Evolutionary conservation across 2,888 invertebrate species (phyloP).

Genomic region (Meiosimyza platycephala): DNA sequence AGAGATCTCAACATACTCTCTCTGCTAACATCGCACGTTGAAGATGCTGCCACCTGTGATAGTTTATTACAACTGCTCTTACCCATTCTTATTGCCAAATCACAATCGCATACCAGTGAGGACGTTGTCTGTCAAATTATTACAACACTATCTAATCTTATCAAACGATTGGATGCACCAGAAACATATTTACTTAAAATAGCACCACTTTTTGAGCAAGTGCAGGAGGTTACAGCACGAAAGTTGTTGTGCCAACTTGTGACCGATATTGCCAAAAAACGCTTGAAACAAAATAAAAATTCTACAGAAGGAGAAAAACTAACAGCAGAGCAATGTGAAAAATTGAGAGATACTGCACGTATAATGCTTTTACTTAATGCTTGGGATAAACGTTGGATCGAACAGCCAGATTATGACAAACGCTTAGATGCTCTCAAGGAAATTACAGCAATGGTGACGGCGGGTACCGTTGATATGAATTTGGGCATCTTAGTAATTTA

Average conservation of each 20-base stretch:
- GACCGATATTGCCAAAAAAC: constrained; percentile 70
- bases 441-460: constrained; percentile 70
- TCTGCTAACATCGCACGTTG: constrained; percentile 80
- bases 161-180: constrained; percentile 75
- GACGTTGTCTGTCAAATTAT: constrained; percentile 78
- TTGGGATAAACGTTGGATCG: constrained; percentile 88
- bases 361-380: constrained; percentile 82
- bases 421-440: constrained; percentile 82
- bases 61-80: constrained; percentile 76
- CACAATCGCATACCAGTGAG: constrained; percentile 72
- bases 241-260: constrained; percentile 77
- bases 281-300: constrained; percentile 47
- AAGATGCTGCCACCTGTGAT: constrained; percentile 76
- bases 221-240: constrained; percentile 75
- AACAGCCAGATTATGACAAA: constrained; percentile 90
- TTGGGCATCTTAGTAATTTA: constrained; percentile 80
- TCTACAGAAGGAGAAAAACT: background rate
- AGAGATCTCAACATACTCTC: constrained; percentile 81
- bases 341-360: constrained; percentile 68
- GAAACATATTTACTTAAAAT: constrained; percentile 76
- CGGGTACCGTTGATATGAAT: constrained; percentile 71
- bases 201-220: constrained; percentile 78
- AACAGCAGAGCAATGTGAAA: constrained; percentile 41
- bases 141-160: constrained; percentile 79
- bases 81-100: constrained; percentile 78